Base-by-base conservation (phyloP, 2,113 vertebrate species). In the Leucopternis melanops region DNA sequence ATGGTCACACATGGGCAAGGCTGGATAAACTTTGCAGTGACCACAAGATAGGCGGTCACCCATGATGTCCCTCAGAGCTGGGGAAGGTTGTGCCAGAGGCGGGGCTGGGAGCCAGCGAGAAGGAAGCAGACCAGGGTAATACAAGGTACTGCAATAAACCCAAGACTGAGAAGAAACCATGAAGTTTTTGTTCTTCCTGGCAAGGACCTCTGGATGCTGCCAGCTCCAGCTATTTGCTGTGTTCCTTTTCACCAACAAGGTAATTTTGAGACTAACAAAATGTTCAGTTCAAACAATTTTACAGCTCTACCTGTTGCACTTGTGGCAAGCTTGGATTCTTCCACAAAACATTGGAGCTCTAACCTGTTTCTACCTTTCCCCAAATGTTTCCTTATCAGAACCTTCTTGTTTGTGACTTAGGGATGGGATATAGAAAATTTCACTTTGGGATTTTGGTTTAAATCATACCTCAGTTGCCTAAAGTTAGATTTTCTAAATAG, bases 21-120 rank as follows among this genome's bases (percentile, higher is more conserved):
- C 13, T 1, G 4, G 26, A 54, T 25, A 49, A 92, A 62, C 7
- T 14, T 40, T 31, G 15, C 36, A 62, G 31, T 45, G 23, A 65
- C 13, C 19, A 21, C 1, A 38, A 17, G 22, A 32, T 13, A 47
- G 26, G 29, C 0, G 0, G 42, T 57, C 49, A 85, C 20, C 8
- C 12, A 8, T n/a, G 7, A 57, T 26, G 23, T 18, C 3, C 11
- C 11, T 16, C 6, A 1, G 21, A 77, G 19, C 18, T 25, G 21
- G 10, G 18, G 21, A 62, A 90, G 8, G 10, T 20, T 50, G 8
- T 10, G 31, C 8, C 26, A 88, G 45, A 67, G 52, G 31, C 1
- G 1, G 15, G 11, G 8, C 29, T 81, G 36, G 11, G 23, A 73
- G 10, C 13, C 29, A 70, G 11, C 38, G 15, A 50, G 14, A 90